Conservation (phyloP, 2,113 vertebrate genomes). For the Anseranas semipalmata region DNA sequence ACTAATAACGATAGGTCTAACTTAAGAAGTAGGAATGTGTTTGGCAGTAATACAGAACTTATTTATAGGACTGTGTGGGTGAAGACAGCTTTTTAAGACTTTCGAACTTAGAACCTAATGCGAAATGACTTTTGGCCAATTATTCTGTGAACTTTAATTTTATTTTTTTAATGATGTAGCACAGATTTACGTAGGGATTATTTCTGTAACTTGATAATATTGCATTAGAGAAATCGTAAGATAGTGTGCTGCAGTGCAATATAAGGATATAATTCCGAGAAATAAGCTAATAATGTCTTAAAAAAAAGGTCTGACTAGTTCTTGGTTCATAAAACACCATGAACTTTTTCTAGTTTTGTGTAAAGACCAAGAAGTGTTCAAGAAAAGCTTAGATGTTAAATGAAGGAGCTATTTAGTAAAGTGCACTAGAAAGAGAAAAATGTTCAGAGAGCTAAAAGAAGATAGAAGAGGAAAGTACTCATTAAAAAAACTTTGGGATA, state of each 20-base stretch:
- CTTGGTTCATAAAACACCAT: neutral
- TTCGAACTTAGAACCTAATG: neutral
- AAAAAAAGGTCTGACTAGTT: neutral
- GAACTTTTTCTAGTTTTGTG: neutral
- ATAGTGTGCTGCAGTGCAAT: neutral
- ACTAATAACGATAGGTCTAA: neutral
- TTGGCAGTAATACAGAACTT: neutral
- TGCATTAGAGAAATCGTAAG: neutral
- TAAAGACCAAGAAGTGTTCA: neutral
- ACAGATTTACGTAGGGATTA: neutral
- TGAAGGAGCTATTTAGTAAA: neutral
- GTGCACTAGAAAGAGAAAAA: neutral
- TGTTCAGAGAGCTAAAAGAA: neutral
- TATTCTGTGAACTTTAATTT: neutral
- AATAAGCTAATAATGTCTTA: neutral
- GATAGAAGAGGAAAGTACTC: neutral
- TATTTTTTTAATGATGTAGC: neutral
- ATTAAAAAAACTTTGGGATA: neutral
- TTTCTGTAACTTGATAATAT: neutral
- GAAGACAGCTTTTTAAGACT: neutral
- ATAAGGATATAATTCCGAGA: neutral
- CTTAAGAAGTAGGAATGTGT: neutral
- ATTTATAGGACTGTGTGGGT: neutral
- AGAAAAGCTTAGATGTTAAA: neutral
- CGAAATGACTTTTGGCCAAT: neutral